Percentiles rank a stretch among this genome's conserved stretches.
Conservation (phyloP, 1,140 invertebrate species). For the Gonioctena quinquepunctata region DNA sequence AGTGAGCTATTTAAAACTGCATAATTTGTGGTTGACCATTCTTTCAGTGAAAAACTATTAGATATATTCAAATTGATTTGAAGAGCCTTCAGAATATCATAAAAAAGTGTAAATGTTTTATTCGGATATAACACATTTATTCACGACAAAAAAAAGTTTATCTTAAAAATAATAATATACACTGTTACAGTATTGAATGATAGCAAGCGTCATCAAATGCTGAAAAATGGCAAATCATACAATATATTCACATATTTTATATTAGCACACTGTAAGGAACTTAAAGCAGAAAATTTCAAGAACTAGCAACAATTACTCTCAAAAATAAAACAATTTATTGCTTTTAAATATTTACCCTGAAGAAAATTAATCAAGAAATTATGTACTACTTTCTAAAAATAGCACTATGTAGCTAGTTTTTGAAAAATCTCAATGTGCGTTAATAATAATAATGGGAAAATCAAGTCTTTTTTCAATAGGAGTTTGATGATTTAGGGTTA, state of each 20-base stretch:
- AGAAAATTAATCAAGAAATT: background rate
- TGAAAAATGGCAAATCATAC: background rate
- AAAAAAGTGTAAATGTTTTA: too few species aligned
- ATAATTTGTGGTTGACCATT: too few species aligned
- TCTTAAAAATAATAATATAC: conserved; percentile 9
- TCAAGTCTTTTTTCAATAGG: too few species aligned
- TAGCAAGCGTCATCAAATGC: background rate
- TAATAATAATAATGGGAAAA: too few species aligned
- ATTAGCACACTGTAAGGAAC: background rate
- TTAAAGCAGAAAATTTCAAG: background rate
- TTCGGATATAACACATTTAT: background rate
- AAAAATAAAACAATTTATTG: background rate
- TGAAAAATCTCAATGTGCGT: background rate
- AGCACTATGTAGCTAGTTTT: background rate
- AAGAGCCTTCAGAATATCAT: too few species aligned
- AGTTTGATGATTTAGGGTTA: too few species aligned
- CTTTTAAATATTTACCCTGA: background rate
- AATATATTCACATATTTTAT: background rate
- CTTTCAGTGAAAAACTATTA: too few species aligned
- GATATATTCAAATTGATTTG: too few species aligned
- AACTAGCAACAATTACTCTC: background rate
- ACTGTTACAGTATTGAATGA: conserved; percentile 8
- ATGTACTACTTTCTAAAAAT: background rate
- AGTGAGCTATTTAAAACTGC: too few species aligned
- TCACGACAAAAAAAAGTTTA: conserved; percentile 2